Conservation (phyloP, 2,888 invertebrate species). For the Mythimna pallens region DNA sequence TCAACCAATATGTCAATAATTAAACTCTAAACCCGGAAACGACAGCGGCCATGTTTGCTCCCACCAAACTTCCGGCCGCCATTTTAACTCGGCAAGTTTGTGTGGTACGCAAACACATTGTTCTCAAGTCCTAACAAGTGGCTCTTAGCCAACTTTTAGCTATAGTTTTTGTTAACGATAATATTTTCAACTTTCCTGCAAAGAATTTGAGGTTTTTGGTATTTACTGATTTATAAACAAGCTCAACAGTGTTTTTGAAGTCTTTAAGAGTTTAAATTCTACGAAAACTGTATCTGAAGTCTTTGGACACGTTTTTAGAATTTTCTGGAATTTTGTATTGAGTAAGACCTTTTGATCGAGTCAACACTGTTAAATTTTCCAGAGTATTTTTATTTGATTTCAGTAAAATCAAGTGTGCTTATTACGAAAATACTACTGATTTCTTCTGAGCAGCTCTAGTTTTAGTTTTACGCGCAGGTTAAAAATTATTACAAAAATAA, state of each 20-base stretch:
- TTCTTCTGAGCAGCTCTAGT: too few relatives aligned
- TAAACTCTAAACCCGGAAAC: constrained; percentile 62
- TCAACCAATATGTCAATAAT: constrained; percentile 59
- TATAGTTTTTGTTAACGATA: constrained; percentile 60
- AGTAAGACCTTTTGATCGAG: neutral
- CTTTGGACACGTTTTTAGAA: neutral
- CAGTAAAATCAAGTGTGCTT: too few relatives aligned
- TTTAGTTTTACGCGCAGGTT: too few relatives aligned
- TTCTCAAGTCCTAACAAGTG: constrained; percentile 67
- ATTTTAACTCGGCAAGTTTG: constrained; percentile 67
- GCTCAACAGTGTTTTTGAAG: neutral
- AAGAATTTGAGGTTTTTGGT: constrained; percentile 4
- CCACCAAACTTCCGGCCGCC: constrained; percentile 66
- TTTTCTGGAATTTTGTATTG: neutral
- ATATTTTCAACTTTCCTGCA: constrained; percentile 27
- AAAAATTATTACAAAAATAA: too few relatives aligned
- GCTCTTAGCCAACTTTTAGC: constrained; percentile 62
- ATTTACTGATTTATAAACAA: neutral
- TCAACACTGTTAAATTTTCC: too few relatives aligned
- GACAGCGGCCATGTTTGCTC: constrained; percentile 67
- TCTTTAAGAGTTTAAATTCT: neutral
- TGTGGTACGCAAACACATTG: constrained; percentile 66
- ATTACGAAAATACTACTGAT: too few relatives aligned
- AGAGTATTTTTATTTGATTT: too few relatives aligned
- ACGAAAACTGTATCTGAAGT: neutral